Evolutionary conservation across 2,888 invertebrate genomes (phyloP).

Genomic region (Bugulina stolonifera): DNA sequence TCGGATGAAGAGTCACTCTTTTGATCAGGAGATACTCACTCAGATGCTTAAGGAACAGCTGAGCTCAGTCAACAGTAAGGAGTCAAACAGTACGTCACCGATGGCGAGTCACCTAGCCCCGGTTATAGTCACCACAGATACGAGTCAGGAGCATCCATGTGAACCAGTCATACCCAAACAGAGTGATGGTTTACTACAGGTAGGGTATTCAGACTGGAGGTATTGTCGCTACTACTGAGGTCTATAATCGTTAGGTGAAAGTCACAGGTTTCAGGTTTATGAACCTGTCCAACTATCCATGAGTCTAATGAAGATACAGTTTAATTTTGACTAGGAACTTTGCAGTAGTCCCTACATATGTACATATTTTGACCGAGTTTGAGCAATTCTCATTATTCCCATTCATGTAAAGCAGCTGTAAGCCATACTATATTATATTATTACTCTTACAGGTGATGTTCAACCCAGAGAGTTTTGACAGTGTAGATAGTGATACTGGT

Average conservation of each 20-base stretch:
- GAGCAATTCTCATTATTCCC: too few species aligned
- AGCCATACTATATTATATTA: too few species aligned
- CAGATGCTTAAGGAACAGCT: conserved; percentile 5
- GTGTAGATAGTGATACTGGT: conserved; percentile 21
- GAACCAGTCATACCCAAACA: conserved; percentile 15
- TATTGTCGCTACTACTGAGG: too few species aligned
- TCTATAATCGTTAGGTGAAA: too few species aligned
- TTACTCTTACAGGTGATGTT: not conserved
- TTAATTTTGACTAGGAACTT: too few species aligned
- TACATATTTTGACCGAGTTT: too few species aligned
- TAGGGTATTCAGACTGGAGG: too few species aligned
- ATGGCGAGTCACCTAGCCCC: not conserved
- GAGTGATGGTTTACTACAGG: conserved; percentile 14
- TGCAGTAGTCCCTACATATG: too few species aligned
- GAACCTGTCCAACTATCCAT: too few species aligned
- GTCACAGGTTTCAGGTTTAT: too few species aligned
- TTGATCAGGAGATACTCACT: not conserved
- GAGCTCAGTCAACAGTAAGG: not conserved
- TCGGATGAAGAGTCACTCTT: conserved; percentile 3
- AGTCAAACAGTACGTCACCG: not conserved
- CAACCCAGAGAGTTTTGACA: conserved; percentile 25
- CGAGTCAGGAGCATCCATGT: not conserved
- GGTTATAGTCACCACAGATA: conserved; percentile 6
- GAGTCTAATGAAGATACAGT: too few species aligned
- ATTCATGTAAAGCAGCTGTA: too few species aligned